Conservation (phyloP, 2,888 invertebrate genomes). For the Parnassius orleans region DNA sequence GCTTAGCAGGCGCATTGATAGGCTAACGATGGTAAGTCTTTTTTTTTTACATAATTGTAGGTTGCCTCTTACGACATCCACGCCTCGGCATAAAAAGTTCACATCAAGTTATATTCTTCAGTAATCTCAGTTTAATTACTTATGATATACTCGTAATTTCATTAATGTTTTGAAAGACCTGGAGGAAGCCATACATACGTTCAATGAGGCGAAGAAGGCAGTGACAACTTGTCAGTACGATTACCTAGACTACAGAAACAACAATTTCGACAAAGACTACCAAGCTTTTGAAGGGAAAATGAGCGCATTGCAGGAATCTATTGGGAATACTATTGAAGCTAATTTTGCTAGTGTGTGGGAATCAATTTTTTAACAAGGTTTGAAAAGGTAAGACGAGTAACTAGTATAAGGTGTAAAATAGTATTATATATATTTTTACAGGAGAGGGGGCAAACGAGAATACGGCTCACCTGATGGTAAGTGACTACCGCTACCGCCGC, state of each 20-base stretch:
- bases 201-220: slow-evolving; percentile 90
- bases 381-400: slow-evolving; percentile 84
- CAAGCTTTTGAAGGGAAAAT: slow-evolving; percentile 89
- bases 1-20: too few relatives aligned
- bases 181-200: slow-evolving; percentile 91
- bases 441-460: too few relatives aligned
- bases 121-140: too few relatives aligned
- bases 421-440: too few relatives aligned
- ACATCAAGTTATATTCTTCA: too few relatives aligned
- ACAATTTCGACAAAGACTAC: slow-evolving; percentile 93
- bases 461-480: too few relatives aligned
- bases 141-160: too few relatives aligned
- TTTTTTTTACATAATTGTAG: too few relatives aligned
- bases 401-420: not conserved
- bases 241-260: slow-evolving; percentile 93
- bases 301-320: slow-evolving; percentile 85
- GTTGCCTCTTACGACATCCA: too few relatives aligned
- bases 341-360: slow-evolving; percentile 96
- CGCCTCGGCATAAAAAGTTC: too few relatives aligned
- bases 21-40: too few relatives aligned
- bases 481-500: too few relatives aligned
- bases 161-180: slow-evolving; percentile 78
- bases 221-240: slow-evolving; percentile 94
- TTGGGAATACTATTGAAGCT: slow-evolving; percentile 89
- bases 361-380: slow-evolving; percentile 90